Conservation (phyloP, 2,797 vertebrate genomes). For the Lagothrix lagotricha region DNA sequence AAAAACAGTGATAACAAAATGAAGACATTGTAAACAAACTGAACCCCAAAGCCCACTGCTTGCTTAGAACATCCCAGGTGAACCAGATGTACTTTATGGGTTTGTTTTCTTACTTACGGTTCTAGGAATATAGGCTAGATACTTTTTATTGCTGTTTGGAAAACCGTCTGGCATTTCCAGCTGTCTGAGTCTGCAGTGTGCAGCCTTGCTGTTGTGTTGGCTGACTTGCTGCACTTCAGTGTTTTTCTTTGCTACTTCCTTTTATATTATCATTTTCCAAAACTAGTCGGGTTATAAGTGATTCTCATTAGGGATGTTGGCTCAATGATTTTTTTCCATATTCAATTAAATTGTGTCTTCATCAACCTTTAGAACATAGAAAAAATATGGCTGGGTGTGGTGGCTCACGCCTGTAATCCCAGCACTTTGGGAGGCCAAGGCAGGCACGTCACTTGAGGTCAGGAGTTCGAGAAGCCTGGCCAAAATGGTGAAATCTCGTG, state of each 20-base stretch:
- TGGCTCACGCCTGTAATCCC: not conserved
- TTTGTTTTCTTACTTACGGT: not conserved
- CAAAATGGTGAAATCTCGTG: not conserved
- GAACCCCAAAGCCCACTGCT: not conserved
- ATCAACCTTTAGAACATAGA: not conserved
- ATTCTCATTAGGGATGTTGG: not conserved
- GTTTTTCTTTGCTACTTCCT: not conserved
- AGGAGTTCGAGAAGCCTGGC: not conserved
- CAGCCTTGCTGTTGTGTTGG: not conserved
- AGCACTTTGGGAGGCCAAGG: not conserved
- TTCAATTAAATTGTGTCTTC: slow-evolving; percentile 22
- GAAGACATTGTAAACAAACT: not conserved
- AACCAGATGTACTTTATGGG: not conserved
- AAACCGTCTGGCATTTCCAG: not conserved
- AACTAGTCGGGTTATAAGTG: slow-evolving; percentile 20
- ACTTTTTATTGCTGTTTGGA: not conserved
- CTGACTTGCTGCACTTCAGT: not conserved
- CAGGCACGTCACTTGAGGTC: not conserved
- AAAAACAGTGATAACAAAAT: not conserved
- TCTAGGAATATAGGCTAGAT: not conserved
- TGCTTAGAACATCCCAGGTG: not conserved
- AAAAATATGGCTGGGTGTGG: not conserved
- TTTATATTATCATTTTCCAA: not conserved
- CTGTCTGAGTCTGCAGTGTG: accelerated
- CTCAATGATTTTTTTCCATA: slow-evolving; percentile 9